Percentiles rank a stretch among this genome's conserved stretches.
These are phyloP conservation scores for Galagoides demidoff DNA, from an alignment of 2,797 vertebrate species.

Conservation along the genomic window DNA sequence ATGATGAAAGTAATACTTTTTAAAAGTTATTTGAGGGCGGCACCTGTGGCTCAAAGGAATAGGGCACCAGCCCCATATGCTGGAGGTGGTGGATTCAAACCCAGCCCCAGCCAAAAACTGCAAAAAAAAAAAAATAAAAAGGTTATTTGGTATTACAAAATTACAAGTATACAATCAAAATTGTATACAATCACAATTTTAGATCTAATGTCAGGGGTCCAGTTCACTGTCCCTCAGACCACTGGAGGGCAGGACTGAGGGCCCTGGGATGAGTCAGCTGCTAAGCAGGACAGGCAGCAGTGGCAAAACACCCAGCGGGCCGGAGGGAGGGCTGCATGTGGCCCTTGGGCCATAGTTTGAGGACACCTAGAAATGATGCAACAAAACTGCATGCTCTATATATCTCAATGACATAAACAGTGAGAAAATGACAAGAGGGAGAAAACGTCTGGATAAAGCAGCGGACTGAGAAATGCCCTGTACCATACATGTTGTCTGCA, in stretches of 20 bases:
- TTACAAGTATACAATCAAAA: not conserved
- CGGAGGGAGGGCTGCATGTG: too few species aligned
- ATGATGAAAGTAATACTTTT: not conserved
- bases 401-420: not conserved
- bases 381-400: not conserved
- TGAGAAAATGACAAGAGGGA: conserved; percentile 14
- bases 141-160: not conserved
- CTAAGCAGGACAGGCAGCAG: too few species aligned
- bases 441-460: not conserved
- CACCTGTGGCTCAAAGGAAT: too few species aligned
- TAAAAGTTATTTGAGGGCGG: not conserved
- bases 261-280: too few species aligned
- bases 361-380: not conserved
- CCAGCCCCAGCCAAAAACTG: too few species aligned
- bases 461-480: not conserved
- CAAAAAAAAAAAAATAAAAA: not conserved
- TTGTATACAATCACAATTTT: conserved; percentile 2
- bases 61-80: too few species aligned
- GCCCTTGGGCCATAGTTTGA: too few species aligned
- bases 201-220: not conserved
- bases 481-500: not conserved
- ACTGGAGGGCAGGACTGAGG: too few species aligned
- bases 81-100: too few species aligned
- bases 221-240: too few species aligned
- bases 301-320: too few species aligned